phyloP scores from a whole-genome alignment of 2,797 vertebrate species.

The Enoplosus armatus region DNA sequence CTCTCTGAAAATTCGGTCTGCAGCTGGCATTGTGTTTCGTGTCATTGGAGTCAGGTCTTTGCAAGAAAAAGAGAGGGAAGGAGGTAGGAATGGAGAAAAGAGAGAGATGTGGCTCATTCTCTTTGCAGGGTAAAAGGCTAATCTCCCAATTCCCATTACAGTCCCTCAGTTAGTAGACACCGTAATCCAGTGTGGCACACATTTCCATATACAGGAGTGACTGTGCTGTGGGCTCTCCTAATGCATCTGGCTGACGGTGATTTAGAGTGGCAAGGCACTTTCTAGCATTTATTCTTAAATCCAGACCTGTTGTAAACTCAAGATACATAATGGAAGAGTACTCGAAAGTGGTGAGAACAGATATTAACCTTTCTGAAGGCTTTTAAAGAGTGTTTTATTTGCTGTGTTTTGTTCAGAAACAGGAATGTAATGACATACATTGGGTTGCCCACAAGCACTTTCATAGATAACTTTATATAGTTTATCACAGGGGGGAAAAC shows the following conservation, averaged over 20 bases:
- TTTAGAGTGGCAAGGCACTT: conserved; percentile 33
- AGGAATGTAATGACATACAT: conserved; percentile 14
- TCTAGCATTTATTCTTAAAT: conserved; percentile 41
- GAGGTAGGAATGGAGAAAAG: conserved; percentile 23
- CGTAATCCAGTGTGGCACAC: conserved; percentile 62
- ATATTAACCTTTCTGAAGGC: conserved; percentile 25
- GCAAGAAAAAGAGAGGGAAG: conserved; percentile 3
- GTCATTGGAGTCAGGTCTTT: conserved; percentile 40
- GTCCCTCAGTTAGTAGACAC: conserved; percentile 39
- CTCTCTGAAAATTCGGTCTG: conserved; percentile 45
- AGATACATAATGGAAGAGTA: conserved; percentile 27
- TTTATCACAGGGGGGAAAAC: not conserved
- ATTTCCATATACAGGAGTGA: conserved; percentile 47
- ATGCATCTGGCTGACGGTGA: conserved; percentile 43
- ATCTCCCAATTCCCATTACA: conserved; percentile 63
- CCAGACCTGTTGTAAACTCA: conserved; percentile 32
- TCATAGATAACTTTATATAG: not conserved
- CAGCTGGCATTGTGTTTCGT: conserved; percentile 44
- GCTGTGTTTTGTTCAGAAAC: not conserved
- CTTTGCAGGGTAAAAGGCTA: conserved; percentile 65
- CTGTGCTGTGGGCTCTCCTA: conserved; percentile 13
- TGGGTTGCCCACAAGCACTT: not conserved
- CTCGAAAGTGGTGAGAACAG: conserved; percentile 27
- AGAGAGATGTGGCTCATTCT: conserved; percentile 54
- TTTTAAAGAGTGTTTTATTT: conserved; percentile 14